Evolutionary conservation across 2,888 invertebrate species (phyloP).

Genomic region (Perithous albicinctus): DNA sequence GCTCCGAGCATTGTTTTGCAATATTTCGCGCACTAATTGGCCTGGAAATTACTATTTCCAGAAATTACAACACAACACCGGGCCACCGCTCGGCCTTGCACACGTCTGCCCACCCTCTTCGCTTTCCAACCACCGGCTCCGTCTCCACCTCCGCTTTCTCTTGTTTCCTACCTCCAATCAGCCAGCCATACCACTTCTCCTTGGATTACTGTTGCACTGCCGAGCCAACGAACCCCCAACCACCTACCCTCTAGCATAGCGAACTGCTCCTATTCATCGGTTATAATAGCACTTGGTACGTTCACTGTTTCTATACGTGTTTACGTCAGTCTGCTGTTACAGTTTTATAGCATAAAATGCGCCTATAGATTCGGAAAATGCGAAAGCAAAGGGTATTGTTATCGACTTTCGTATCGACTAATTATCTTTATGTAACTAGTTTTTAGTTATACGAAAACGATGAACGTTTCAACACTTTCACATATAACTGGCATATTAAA

Average conservation of each 20-base stretch:
- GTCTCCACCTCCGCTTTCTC: conserved; percentile 10
- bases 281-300: conserved; percentile 33
- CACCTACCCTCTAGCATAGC: conserved; percentile 5
- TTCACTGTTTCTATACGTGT: conserved; percentile 2
- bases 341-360: background rate
- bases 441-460: background rate
- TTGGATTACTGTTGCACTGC: conserved; percentile 37
- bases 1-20: conserved; percentile 77
- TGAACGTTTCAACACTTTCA: background rate
- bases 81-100: conserved; percentile 21
- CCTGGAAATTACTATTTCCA: conserved; percentile 79
- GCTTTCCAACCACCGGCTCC: conserved; percentile 2
- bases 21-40: conserved; percentile 81
- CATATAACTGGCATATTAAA: background rate
- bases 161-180: conserved; percentile 47
- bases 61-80: conserved; percentile 74
- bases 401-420: background rate
- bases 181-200: conserved; percentile 27
- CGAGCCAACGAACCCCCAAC: conserved; percentile 23
- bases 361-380: background rate
- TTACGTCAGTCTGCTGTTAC: background rate
- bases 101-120: conserved; percentile 22
- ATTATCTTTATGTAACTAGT: too few relatives aligned
- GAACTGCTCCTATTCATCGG: conserved; percentile 25
- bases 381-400: background rate